Evolutionary conservation across 2,888 invertebrate genomes (phyloP).

Genomic region (Rotaria socialis): DNA sequence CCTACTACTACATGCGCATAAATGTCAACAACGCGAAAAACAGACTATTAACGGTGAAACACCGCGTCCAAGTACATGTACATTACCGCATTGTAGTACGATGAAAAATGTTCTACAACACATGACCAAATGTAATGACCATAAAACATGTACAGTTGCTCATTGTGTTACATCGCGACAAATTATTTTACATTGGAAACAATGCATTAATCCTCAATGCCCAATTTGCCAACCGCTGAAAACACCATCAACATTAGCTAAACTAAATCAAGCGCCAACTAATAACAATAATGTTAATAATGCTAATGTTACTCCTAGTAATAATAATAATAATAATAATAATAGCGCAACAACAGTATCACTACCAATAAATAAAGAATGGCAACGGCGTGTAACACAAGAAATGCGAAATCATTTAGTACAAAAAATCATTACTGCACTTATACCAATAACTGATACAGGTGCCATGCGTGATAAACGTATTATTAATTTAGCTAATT

Average conservation of each 20-base stretch:
- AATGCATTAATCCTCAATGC: constrained; percentile 88
- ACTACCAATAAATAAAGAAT: constrained; percentile 70
- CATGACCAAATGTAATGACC: constrained; percentile 92
- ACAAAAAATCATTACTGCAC: constrained; percentile 96
- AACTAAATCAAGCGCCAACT: constrained; percentile 56
- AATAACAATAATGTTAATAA: not conserved
- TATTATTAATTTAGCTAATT: constrained; percentile 93
- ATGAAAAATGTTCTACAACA: constrained; percentile 98
- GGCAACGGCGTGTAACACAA: constrained; percentile 87
- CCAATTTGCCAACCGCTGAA: constrained; percentile 95
- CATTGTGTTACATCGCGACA: constrained; percentile 97
- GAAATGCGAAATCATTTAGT: constrained; percentile 97
- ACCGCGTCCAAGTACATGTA: constrained; percentile 64
- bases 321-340: not conserved
- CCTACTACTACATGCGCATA: constrained; percentile 91
- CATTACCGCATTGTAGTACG: constrained; percentile 92
- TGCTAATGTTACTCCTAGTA: not conserved
- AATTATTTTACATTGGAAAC: constrained; percentile 98
- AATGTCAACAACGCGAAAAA: constrained; percentile 77
- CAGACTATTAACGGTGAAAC: constrained; percentile 55
- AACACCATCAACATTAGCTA: constrained; percentile 63
- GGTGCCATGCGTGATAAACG: constrained; percentile 89
- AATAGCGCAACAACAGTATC: constrained; percentile 45
- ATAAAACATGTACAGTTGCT: constrained; percentile 69
- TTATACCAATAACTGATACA: constrained; percentile 95